Evolutionary conservation across 2,797 vertebrate species (phyloP).

Genomic region (Helicolenus hilgendorfi): DNA sequence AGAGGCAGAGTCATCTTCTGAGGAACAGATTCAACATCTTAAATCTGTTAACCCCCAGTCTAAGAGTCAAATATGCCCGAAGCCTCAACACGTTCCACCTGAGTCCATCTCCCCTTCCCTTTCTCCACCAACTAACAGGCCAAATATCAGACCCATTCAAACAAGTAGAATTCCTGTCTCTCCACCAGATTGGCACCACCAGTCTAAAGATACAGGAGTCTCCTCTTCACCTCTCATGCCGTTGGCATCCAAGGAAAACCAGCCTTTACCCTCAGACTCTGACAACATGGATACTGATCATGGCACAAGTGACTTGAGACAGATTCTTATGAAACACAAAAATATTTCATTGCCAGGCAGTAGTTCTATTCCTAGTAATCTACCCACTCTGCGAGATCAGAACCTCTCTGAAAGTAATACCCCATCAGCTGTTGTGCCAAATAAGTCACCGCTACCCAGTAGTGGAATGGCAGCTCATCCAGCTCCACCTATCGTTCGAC

Average conservation of each 20-base stretch:
- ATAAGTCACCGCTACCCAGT: constrained; percentile 87
- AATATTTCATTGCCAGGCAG: constrained; percentile 87
- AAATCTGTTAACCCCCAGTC: constrained; percentile 79
- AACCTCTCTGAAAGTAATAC: constrained; percentile 84
- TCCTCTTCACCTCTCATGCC: constrained; percentile 87
- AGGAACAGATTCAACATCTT: constrained; percentile 76
- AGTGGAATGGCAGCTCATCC: constrained; percentile 86
- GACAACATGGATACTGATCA: constrained; percentile 92
- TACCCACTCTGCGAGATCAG: constrained; percentile 89
- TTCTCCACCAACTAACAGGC: constrained; percentile 74
- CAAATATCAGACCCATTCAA: constrained; percentile 87
- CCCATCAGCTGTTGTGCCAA: constrained; percentile 68
- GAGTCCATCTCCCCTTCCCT: constrained; percentile 85
- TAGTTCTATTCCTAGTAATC: constrained; percentile 82
- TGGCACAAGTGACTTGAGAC: constrained; percentile 94
- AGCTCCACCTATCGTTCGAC: constrained; percentile 80
- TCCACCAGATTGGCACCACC: constrained; percentile 92
- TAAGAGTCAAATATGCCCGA: constrained; percentile 81
- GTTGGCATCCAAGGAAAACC: constrained; percentile 80
- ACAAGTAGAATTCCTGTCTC: constrained; percentile 81
- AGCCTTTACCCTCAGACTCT: constrained; percentile 90
- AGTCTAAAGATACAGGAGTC: constrained; percentile 91
- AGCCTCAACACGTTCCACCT: constrained; percentile 73
- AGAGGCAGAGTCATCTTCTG: constrained; percentile 70
- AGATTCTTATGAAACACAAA: constrained; percentile 97